phyloP scores from a whole-genome alignment of 2,888 invertebrate genomes.

The Trilocha varians region DNA sequence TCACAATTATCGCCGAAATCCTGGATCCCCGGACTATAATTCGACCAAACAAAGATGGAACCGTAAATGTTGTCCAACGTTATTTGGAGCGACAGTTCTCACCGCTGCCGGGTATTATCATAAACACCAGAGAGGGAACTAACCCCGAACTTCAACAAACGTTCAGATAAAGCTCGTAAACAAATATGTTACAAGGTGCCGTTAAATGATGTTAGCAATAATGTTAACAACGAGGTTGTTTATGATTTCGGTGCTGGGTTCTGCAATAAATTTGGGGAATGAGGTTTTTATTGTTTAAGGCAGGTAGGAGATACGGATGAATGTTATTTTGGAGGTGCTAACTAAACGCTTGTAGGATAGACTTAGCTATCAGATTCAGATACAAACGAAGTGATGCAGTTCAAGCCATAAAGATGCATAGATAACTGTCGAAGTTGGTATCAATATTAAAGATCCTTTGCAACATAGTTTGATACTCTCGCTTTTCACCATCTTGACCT shows the following conservation, averaged over 20 bases:
- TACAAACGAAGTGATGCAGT: too few relatives aligned
- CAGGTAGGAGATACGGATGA: too few relatives aligned
- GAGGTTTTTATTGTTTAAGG: too few relatives aligned
- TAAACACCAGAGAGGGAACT: conserved; percentile 32
- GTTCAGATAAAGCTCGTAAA: neutral
- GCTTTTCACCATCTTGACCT: too few relatives aligned
- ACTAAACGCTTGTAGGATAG: too few relatives aligned
- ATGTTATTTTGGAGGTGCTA: too few relatives aligned
- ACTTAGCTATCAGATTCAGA: too few relatives aligned
- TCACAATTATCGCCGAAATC: conserved; percentile 9
- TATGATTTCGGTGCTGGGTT: neutral
- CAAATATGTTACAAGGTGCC: neutral
- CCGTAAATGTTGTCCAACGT: conserved; percentile 27
- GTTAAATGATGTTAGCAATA: neutral
- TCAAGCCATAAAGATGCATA: too few relatives aligned
- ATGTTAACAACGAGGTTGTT: neutral
- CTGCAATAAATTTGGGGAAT: neutral
- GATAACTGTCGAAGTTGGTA: too few relatives aligned
- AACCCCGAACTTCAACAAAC: conserved; percentile 13
- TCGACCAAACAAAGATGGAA: conserved; percentile 22
- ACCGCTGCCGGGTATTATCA: conserved; percentile 31
- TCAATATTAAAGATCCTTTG: too few relatives aligned
- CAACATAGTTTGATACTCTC: too few relatives aligned
- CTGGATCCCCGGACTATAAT: conserved; percentile 7
- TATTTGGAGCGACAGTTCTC: conserved; percentile 32